Conservation (phyloP, 2,797 vertebrate genomes). For the Chrosomus eos region DNA sequence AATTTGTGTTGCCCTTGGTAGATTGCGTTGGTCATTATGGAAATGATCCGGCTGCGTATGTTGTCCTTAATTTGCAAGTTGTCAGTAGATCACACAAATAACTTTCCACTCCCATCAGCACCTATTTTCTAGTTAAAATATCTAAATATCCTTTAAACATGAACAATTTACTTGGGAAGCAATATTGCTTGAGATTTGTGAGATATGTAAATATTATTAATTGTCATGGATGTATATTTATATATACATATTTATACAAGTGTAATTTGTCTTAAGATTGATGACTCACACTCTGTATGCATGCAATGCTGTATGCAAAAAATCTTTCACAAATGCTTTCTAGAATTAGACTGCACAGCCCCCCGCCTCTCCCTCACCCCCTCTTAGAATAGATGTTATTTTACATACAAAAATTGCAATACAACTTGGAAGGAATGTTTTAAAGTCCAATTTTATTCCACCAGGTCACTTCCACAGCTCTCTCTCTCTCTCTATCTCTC, state of each 20-base stretch:
- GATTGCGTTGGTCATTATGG: too few species aligned
- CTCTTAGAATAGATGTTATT: neutral
- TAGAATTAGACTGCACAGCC: too few species aligned
- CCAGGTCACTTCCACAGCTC: constrained; percentile 52
- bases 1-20: too few species aligned
- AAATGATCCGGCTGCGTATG: too few species aligned
- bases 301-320: neutral
- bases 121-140: neutral
- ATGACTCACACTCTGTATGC: neutral
- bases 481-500: constrained; percentile 21
- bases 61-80: too few species aligned
- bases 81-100: too few species aligned
- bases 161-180: neutral
- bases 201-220: neutral
- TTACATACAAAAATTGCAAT: neutral
- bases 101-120: too few species aligned
- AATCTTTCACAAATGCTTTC: neutral
- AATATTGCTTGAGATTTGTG: neutral
- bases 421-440: neutral
- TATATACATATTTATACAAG: neutral
- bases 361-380: neutral
- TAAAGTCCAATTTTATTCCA: constrained; percentile 31
- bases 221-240: too few species aligned
- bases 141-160: neutral
- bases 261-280: neutral